phyloP scores from a whole-genome alignment of 1,140 invertebrate species.

The silkworm (Bombyx mori) region ASM3026992v2 NC_085117.1:2592001-2592500 shows the following conservation, averaged over 20 bases:
- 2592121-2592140: conserved; percentile 1
- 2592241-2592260: conserved; percentile 18
- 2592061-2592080: conserved; percentile 2
- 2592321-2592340: conserved; percentile 44
- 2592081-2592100: neutral
- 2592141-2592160: neutral
- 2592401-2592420: conserved; percentile 7
- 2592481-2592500: too few species aligned
- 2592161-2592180: neutral
- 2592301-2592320: conserved; percentile 23
- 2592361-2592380: conserved; percentile 15
- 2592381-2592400: conserved; percentile 12
- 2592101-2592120: conserved; percentile 3
- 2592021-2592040: conserved; percentile 4
- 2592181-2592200: neutral
- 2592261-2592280: conserved; percentile 39
- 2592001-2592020: conserved; percentile 4
- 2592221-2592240: conserved; percentile 2
- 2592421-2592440: conserved; percentile 27
- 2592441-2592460: neutral
- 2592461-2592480: neutral
- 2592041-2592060: conserved; percentile 1
- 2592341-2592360: conserved; percentile 46
- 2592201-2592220: conserved; percentile 2
- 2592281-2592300: conserved; percentile 30